Conservation (phyloP, 2,113 vertebrate genomes). For the Physeter macrocephalus region DNA sequence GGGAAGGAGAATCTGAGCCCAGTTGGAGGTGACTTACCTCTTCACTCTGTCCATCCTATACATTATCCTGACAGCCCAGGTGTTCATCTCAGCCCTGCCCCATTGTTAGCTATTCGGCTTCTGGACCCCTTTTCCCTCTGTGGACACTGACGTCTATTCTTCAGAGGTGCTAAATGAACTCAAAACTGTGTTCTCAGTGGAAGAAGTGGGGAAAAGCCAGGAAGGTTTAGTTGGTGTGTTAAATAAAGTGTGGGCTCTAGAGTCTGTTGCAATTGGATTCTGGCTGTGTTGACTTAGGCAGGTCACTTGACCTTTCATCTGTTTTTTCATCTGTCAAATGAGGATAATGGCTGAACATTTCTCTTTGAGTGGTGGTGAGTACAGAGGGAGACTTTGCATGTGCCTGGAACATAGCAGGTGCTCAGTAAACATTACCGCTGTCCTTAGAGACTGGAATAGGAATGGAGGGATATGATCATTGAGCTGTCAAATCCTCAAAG, state of each 20-base stretch:
- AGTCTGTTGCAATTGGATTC: no score
- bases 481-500: background rate
- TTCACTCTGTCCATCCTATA: background rate
- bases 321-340: background rate
- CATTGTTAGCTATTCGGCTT: background rate
- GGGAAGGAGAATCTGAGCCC: background rate
- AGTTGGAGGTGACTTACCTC: background rate
- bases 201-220: background rate
- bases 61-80: background rate
- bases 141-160: accelerated
- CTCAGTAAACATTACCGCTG: background rate
- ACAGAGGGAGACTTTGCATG: background rate
- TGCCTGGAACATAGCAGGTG: background rate
- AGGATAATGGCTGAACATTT: background rate
- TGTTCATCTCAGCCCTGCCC: background rate
- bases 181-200: background rate
- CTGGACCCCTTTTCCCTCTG: background rate
- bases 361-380: background rate
- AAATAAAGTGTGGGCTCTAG: background rate
- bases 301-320: background rate
- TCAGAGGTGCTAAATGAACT: background rate
- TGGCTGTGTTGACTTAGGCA: background rate
- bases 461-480: no score
- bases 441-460: background rate
- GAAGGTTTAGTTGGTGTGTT: background rate